Conservation (phyloP, 1,140 invertebrate genomes). For the Drosophila persimilis region DNA sequence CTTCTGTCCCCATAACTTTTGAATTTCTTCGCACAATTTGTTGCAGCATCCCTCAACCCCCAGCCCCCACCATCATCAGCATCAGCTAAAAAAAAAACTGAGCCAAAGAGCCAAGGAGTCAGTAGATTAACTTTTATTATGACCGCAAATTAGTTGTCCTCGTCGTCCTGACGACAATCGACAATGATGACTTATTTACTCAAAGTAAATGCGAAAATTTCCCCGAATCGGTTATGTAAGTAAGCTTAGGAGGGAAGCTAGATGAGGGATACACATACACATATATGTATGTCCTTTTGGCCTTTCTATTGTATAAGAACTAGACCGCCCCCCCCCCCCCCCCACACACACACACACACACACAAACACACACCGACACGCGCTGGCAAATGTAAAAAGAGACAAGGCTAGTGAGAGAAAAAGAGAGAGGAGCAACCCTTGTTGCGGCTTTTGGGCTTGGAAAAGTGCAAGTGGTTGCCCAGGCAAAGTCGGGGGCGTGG, state of each 20-base stretch:
- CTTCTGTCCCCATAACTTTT: conserved; percentile 11
- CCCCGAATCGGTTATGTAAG: conserved; percentile 49
- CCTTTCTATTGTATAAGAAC: conserved; percentile 56
- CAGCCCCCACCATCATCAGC: neutral
- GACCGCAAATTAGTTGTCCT: conserved; percentile 83
- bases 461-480: conserved; percentile 65
- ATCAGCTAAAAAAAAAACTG: conserved; percentile 4
- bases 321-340: neutral
- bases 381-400: conserved; percentile 15
- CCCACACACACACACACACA: conserved; percentile 24
- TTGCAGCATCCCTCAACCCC: conserved; percentile 16
- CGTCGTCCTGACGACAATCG: conserved; percentile 76
- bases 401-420: conserved; percentile 13
- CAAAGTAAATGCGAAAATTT: conserved; percentile 37
- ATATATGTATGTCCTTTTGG: conserved; percentile 55
- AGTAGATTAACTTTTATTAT: conserved; percentile 83
- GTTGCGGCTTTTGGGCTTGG: conserved; percentile 50
- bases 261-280: neutral
- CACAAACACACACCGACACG: neutral
- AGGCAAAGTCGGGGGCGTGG: conserved; percentile 61
- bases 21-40: conserved; percentile 57
- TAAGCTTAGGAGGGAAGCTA: conserved; percentile 39
- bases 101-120: conserved; percentile 57
- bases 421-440: conserved; percentile 59
- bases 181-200: conserved; percentile 81